Percentiles rank a stretch among this genome's conserved stretches.
Conservation (phyloP, 1,140 invertebrate species). For the Notospermus geniculatus region DNA sequence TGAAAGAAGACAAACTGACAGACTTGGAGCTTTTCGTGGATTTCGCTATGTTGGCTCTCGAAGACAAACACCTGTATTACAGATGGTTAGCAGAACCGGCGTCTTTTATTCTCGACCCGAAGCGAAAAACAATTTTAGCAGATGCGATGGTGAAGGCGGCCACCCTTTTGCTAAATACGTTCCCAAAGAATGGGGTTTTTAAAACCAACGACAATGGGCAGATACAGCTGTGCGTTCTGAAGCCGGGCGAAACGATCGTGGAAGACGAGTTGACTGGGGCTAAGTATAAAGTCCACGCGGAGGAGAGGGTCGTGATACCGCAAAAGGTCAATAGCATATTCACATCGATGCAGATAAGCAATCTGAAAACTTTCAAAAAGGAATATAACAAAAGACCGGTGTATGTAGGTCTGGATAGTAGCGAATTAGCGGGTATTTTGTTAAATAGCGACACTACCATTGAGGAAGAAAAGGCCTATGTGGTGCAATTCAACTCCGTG, state of each 20-base stretch:
- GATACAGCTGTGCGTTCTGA: conserved; percentile 10
- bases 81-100: conserved; percentile 5
- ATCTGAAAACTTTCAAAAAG: conserved; percentile 9
- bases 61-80: conserved; percentile 8
- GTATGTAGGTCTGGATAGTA: conserved; percentile 6
- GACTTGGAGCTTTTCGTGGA: conserved; percentile 10
- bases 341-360: conserved; percentile 5
- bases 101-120: not conserved
- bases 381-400: conserved; percentile 10
- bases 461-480: conserved; percentile 11
- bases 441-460: conserved; percentile 5
- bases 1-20: conserved; percentile 5
- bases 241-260: conserved; percentile 9
- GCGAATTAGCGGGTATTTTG: conserved; percentile 10
- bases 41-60: conserved; percentile 6
- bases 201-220: conserved; percentile 5
- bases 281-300: not conserved
- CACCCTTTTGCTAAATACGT: not conserved
- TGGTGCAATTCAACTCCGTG: conserved; percentile 7
- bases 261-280: conserved; percentile 6
- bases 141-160: conserved; percentile 5
- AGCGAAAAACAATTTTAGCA: not conserved
- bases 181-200: not conserved
- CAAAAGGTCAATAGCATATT: conserved; percentile 10
- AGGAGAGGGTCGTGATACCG: conserved; percentile 1